Percentiles rank a stretch among this genome's conserved stretches.
phyloP scores from a whole-genome alignment of 2,888 invertebrate genomes.

The Pimpla rufipes region DNA sequence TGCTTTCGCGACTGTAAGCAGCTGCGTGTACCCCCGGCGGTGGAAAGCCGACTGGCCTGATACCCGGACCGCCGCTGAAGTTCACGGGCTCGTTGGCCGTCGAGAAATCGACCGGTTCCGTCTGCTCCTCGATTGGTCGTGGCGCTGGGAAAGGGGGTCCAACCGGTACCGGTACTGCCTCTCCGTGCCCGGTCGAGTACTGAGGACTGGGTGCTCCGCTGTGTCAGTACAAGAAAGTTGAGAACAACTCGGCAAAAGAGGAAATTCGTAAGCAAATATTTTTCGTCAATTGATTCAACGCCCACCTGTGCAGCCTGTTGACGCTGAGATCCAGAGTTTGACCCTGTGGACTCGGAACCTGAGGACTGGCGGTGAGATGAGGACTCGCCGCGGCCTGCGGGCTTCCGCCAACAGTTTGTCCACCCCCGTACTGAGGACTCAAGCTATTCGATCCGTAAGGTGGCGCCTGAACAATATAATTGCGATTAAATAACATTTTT shows the following conservation, averaged over 20 bases:
- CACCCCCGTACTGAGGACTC: slow-evolving; percentile 90
- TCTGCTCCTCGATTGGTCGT: slow-evolving; percentile 88
- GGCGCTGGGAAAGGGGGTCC: slow-evolving; percentile 87
- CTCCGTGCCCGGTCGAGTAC: slow-evolving; percentile 86
- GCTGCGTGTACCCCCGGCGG: slow-evolving; percentile 87
- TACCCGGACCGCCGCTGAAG: slow-evolving; percentile 87
- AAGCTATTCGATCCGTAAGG: slow-evolving; percentile 88
- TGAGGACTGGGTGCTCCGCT: slow-evolving; percentile 88
- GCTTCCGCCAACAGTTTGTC: slow-evolving; percentile 91
- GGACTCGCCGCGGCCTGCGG: slow-evolving; percentile 95
- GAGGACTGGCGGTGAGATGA: slow-evolving; percentile 93
- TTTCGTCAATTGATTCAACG: slow-evolving; percentile 12
- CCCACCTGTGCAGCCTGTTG: slow-evolving; percentile 94
- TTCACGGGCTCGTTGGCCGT: slow-evolving; percentile 89
- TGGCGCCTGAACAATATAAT: slow-evolving; percentile 87
- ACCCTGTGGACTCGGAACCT: slow-evolving; percentile 96
- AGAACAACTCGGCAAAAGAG: not conserved
- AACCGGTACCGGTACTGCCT: slow-evolving; percentile 86
- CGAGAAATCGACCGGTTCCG: slow-evolving; percentile 91
- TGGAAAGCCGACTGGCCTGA: slow-evolving; percentile 87
- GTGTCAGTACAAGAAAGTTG: slow-evolving; percentile 55
- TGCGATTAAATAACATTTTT: not conserved
- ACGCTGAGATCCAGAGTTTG: slow-evolving; percentile 96
- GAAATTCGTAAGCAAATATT: not conserved
- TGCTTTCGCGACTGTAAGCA: slow-evolving; percentile 94